A percentile compares a stretch with the other conserved stretches of the same genome.
Conservation (phyloP, 2,888 invertebrate genomes). For the Sesia bembeciformis region DNA sequence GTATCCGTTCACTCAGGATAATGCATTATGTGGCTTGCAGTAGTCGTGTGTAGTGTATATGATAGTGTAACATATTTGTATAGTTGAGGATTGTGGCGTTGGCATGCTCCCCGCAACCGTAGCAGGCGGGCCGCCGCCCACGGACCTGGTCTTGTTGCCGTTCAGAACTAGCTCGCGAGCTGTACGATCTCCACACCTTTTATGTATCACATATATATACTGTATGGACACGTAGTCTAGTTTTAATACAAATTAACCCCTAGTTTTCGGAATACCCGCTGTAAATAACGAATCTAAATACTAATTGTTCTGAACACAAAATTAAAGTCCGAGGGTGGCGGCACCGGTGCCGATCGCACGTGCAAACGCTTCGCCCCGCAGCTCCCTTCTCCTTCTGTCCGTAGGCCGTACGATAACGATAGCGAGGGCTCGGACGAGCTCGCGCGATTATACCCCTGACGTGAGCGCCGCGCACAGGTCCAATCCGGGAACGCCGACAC, state of each 20-base stretch:
- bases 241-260: neutral
- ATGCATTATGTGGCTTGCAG: conserved; percentile 23
- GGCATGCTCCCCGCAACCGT: conserved; percentile 63
- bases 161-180: conserved; percentile 32
- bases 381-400: conserved; percentile 73
- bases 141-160: conserved; percentile 30
- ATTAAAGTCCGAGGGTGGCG: conserved; percentile 26
- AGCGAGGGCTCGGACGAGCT: conserved; percentile 72
- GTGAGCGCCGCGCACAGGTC: conserved; percentile 80
- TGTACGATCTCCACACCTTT: neutral
- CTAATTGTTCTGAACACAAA: conserved; percentile 33
- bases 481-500: conserved; percentile 93
- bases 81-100: conserved; percentile 64
- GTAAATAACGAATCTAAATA: too few relatives aligned
- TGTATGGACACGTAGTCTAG: neutral
- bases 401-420: conserved; percentile 73
- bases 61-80: conserved; percentile 34
- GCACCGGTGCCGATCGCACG: conserved; percentile 45
- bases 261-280: too few relatives aligned
- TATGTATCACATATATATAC: neutral
- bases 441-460: conserved; percentile 73
- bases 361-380: conserved; percentile 69
- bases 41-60: conserved; percentile 25
- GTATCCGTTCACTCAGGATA: neutral
- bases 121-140: conserved; percentile 36